phyloP scores from a whole-genome alignment of 2,113 vertebrate genomes.

The Forbesichthys papilliferus region DNA sequence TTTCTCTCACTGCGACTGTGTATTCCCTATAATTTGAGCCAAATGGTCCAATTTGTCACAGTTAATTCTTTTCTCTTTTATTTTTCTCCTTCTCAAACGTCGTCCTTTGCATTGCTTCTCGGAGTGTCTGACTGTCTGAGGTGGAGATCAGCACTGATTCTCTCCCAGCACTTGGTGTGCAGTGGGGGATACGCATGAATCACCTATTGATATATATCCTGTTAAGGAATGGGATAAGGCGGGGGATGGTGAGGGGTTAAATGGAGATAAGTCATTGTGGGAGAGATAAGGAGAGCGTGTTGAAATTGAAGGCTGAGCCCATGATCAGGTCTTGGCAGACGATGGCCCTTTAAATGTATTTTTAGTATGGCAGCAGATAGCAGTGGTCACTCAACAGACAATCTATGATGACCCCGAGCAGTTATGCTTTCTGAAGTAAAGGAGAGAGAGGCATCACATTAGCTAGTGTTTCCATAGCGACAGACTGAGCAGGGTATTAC shows the following conservation, averaged over 20 bases:
- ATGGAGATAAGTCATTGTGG: conserved; percentile 21
- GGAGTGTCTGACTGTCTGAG: conserved; percentile 28
- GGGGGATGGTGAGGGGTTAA: conserved; percentile 22
- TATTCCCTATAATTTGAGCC: background rate
- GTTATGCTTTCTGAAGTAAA: conserved; percentile 60
- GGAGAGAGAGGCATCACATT: conserved; percentile 61
- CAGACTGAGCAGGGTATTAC: conserved; percentile 31
- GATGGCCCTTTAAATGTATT: conserved; percentile 82
- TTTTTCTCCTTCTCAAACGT: conserved; percentile 5
- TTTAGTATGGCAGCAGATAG: conserved; percentile 74
- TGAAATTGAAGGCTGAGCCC: conserved; percentile 2
- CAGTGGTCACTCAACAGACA: conserved; percentile 74
- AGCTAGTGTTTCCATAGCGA: conserved; percentile 52
- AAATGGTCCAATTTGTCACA: conserved; percentile 8
- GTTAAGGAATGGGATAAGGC: conserved; percentile 20
- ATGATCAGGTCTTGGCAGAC: conserved; percentile 22
- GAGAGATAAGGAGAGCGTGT: conserved; percentile 2
- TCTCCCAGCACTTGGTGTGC: conserved; percentile 61
- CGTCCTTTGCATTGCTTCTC: conserved; percentile 27
- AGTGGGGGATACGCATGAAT: conserved; percentile 57
- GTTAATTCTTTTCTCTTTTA: background rate
- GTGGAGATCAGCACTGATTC: conserved; percentile 60
- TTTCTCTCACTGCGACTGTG: no score
- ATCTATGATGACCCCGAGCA: conserved; percentile 64
- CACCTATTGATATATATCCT: conserved; percentile 50